Evolutionary conservation across 2,113 vertebrate genomes (phyloP), one percentile per base, ranked within the genome.

Genomic region (Phrynocephalus versicolor): DNA sequence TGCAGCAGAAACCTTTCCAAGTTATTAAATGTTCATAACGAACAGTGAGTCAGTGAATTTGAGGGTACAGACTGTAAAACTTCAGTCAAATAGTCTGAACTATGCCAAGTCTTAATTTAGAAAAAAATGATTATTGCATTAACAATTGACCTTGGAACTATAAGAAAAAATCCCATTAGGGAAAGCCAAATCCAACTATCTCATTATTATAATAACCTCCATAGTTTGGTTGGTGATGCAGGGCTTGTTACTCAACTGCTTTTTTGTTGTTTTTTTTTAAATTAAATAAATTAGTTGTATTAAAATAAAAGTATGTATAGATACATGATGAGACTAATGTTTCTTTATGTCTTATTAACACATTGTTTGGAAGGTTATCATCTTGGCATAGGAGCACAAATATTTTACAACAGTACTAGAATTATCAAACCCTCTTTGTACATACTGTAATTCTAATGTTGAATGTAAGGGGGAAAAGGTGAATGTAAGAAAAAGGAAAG

Each of bases 11-110:
- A 86, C 27, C 60, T 81, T 81, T 86, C 58, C 71, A 62, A 55
- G 25, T 86, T 74, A 86, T 81, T 86, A 81, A 86, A 80, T 85
- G 58, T 74, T 80, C 84, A 74, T 51, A 85, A 88, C 78, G 83
- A 88, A 7, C 81, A 35, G 87, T 64, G 0, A 85, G 1, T 35
- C 12, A 10, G 79, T n/a, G 45, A 71, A 25, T 57, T 87, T 64
- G 83, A 72, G 82, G 15, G 75, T 58, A 27, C 55, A 64, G 25
- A 81, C 67, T 84, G 92, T 33, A 85, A 88, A 79, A 87, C 71
- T 62, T 89, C 51, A 88, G 25, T 6, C 72, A 37, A 10, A 21
- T 77, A 27, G 75, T 85, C 33, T 6, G 45, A 77, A 85, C 1
- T 87, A 9, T 82, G 75, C 62, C 73, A 83, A 69, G 19, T 67